Evolutionary conservation across 64 coral and sea anemone genomes (phyloP), one percentile per base, ranked within the genome.

Genomic region (Montipora foliosa): DNA sequence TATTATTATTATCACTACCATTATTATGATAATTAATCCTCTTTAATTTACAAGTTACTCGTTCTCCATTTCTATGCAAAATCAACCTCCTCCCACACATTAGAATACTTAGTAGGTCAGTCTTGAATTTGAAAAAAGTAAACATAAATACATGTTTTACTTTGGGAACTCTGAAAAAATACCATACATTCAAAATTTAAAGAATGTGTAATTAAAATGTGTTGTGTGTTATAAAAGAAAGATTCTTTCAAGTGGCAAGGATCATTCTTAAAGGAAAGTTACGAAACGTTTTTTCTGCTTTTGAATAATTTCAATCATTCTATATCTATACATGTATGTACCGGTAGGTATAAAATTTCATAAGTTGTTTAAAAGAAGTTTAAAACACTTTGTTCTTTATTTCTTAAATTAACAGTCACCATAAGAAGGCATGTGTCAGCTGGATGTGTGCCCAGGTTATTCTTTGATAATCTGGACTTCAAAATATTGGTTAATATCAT

Each of bases 391-490:
- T 83, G 52, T 64, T 83, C 81, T 83, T 66, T 44, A 74, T 74
- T 83, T 83, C 52, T 66, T 83, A 83, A 83, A 83, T 83, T 83
- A 83, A 83, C 81, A 83, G 81, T 83, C 81, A 83, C 81, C 9
- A 83, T 83, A 83, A 83, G 81, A 83, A 83, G 62, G 81, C 81
- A 83, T 21, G 57, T 83, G 81, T 57, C 81, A 83, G 62, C 52
- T 74, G 71, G 71, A 74, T 74, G 71, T 74, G 71, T 29, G 8
- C 71, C 71, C 71, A 74, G 71, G 71, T 74, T 74, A 74, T 74
- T 44, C 71, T 89, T 89, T 89, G 88, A 89, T 46, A 89, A 89
- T 57, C 74, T 79, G 4, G 88, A 89, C 74, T 89, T 89, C 51
- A 89, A 89, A 75, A 78, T 89, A 10, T 45, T 89, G 45, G 88